Conservation (phyloP, 2,888 invertebrate genomes). For the Ophion obscuratus region DNA sequence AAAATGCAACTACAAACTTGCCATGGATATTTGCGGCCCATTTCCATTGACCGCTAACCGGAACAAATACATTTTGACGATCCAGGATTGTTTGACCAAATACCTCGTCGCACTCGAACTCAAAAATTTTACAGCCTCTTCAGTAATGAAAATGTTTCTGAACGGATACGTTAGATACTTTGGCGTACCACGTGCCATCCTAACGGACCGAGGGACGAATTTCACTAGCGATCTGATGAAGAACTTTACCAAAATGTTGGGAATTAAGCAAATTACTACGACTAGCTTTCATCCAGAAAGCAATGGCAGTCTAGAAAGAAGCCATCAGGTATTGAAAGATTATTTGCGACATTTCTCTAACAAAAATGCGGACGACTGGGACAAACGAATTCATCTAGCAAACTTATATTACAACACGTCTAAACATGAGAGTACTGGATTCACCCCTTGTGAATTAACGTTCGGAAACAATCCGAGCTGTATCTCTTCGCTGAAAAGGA, state of each 20-base stretch:
- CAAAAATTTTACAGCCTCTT: not conserved
- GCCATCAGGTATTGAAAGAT: slow-evolving; percentile 16
- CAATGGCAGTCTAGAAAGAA: slow-evolving; percentile 25
- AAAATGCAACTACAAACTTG: slow-evolving; percentile 45
- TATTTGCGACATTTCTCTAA: slow-evolving; percentile 21
- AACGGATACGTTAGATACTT: slow-evolving; percentile 63
- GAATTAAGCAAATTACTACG: slow-evolving; percentile 22
- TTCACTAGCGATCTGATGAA: slow-evolving; percentile 77
- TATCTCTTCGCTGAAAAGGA: slow-evolving; percentile 26
- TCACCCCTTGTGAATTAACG: slow-evolving; percentile 28
- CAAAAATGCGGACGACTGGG: slow-evolving; percentile 52
- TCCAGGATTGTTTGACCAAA: slow-evolving; percentile 32
- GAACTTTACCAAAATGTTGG: not conserved
- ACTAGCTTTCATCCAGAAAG: slow-evolving; percentile 25
- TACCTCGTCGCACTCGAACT: slow-evolving; percentile 4
- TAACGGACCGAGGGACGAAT: slow-evolving; percentile 81
- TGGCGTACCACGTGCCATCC: slow-evolving; percentile 78
- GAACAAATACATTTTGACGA: slow-evolving; percentile 37
- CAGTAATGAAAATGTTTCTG: slow-evolving; percentile 25
- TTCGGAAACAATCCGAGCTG: slow-evolving; percentile 27
- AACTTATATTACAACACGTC: slow-evolving; percentile 48
- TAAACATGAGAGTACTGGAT: slow-evolving; percentile 41
- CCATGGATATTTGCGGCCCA: slow-evolving; percentile 53
- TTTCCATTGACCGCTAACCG: slow-evolving; percentile 33
- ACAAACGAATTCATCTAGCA: slow-evolving; percentile 25